Percentiles rank a stretch among this genome's conserved stretches.
These are phyloP conservation scores for Chrosomus eos DNA, from an alignment of 2,797 vertebrate species.

Conservation along the genomic window DNA sequence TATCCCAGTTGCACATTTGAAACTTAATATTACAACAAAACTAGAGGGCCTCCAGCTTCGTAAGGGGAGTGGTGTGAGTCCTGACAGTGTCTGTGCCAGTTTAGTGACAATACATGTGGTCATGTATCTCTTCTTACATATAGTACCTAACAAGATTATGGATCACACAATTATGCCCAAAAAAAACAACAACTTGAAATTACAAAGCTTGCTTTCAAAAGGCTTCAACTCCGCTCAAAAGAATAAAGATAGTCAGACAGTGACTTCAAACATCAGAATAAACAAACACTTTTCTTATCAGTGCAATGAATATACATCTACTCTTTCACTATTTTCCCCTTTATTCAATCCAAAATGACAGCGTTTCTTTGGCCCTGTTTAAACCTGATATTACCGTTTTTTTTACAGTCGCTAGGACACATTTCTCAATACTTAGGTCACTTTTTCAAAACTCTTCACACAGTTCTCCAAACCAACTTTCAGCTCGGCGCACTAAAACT, in stretches of 20 bases:
- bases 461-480: no score
- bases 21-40: constrained; percentile 79
- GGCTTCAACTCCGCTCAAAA: background rate
- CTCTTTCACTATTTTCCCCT: background rate
- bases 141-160: background rate
- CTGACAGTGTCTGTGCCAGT: background rate
- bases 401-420: no score
- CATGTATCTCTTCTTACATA: background rate
- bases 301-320: background rate
- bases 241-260: background rate
- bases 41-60: constrained; percentile 62
- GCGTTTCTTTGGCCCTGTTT: background rate
- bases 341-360: background rate
- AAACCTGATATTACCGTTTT: background rate
- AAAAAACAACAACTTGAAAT: background rate
- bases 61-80: constrained; percentile 8
- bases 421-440: no score
- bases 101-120: background rate
- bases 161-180: background rate
- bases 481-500: no score
- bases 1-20: constrained; percentile 74
- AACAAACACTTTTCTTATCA: constrained; percentile 5
- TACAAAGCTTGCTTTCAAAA: background rate
- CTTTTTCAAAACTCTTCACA: no score
- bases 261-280: background rate